A percentile compares a stretch with the other conserved stretches of the same genome.
These are phyloP conservation scores for Tamias sibiricus DNA, from an alignment of 2,113 vertebrate species.

Conservation along the genomic window DNA sequence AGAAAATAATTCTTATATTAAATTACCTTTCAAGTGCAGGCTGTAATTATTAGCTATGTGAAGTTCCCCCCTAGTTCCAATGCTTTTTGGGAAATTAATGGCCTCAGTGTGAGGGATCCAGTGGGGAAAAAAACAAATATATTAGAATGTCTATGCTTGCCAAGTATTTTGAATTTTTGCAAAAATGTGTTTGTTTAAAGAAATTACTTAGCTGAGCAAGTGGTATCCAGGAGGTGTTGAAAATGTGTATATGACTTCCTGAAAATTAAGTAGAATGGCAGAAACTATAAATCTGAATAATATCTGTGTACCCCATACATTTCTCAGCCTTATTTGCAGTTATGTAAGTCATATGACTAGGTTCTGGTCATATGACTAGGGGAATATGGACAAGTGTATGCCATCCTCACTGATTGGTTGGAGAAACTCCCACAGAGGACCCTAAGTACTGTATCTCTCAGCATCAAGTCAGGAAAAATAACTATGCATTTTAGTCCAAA, in stretches of 20 bases:
- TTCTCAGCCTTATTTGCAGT: neutral
- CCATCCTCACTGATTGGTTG: neutral
- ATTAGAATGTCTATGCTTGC: slow-evolving; percentile 24
- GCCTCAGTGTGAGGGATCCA: neutral
- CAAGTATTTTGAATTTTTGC: slow-evolving; percentile 24
- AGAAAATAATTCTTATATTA: slow-evolving; percentile 35
- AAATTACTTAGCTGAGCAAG: slow-evolving; percentile 56
- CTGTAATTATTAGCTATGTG: neutral
- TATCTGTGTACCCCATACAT: neutral
- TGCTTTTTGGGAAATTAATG: neutral
- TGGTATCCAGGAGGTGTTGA: slow-evolving; percentile 24
- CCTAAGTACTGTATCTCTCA: neutral
- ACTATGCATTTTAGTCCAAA: neutral
- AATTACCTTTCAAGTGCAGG: slow-evolving; percentile 7
- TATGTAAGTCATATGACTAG: neutral
- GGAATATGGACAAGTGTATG: neutral
- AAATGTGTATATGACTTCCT: slow-evolving; percentile 42
- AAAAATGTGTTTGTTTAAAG: slow-evolving; percentile 20
- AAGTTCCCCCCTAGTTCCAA: neutral
- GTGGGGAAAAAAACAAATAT: neutral
- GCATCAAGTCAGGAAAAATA: neutral
- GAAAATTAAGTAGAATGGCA: slow-evolving; percentile 23
- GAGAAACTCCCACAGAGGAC: neutral
- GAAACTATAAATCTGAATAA: slow-evolving; percentile 27
- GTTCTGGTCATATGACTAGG: neutral